Conservation (phyloP, 2,888 invertebrate genomes). For the Thysanoteuthis rhombus region DNA sequence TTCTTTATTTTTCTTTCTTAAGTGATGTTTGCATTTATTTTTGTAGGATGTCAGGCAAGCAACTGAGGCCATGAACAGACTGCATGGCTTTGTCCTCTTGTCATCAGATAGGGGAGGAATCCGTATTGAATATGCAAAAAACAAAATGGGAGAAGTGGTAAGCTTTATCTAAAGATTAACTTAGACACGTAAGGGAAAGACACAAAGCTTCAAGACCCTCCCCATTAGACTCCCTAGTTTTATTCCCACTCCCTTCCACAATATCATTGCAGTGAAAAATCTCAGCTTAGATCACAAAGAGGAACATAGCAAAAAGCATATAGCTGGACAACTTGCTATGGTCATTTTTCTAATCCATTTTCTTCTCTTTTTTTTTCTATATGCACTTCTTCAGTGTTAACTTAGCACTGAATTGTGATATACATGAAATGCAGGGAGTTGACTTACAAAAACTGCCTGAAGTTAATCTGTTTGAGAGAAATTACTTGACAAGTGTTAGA, state of each 20-base stretch:
- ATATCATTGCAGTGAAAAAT: neutral
- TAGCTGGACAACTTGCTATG: conserved; percentile 12
- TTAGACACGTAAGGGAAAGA: conserved; percentile 19
- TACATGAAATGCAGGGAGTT: neutral
- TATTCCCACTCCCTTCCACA: conserved; percentile 16
- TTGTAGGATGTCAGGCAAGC: conserved; percentile 84
- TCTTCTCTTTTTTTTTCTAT: neutral
- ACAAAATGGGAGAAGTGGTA: conserved; percentile 90
- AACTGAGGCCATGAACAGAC: conserved; percentile 88
- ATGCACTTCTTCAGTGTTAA: conserved; percentile 12
- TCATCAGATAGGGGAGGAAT: conserved; percentile 97
- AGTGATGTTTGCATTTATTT: conserved; percentile 25
- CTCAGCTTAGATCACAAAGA: neutral
- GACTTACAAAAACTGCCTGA: neutral
- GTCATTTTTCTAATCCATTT: neutral
- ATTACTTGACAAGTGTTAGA: neutral
- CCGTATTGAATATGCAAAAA: conserved; percentile 98
- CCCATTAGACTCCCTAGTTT: neutral
- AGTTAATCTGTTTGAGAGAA: neutral
- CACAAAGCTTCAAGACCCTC: conserved; percentile 19
- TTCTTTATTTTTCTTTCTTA: conserved; percentile 17
- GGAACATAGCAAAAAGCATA: neutral
- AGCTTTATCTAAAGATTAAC: conserved; percentile 36
- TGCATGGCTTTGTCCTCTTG: conserved; percentile 95
- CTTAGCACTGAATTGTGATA: neutral